These are phyloP conservation scores for Corydoras maculifer DNA, from an alignment of 2,113 vertebrate genomes.

Conservation along the genomic window DNA sequence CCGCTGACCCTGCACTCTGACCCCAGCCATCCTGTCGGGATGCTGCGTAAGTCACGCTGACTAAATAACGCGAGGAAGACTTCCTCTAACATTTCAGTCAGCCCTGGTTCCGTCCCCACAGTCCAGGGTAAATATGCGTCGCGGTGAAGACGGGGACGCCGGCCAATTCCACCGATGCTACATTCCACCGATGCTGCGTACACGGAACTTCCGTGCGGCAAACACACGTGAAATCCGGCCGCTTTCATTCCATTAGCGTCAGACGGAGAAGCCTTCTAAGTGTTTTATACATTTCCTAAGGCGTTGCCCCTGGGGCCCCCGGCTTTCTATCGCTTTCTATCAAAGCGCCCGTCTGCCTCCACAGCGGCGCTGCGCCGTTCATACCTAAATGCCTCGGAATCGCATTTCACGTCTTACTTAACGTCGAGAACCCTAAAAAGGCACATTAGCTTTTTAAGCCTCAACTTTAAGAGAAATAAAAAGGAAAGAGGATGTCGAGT, in stretches of 20 bases:
- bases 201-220: constrained; percentile 45
- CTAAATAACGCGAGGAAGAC: neutral
- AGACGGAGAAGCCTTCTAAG: constrained; percentile 52
- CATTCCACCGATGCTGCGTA: constrained; percentile 39
- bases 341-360: constrained; percentile 48
- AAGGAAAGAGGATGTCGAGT: constrained; percentile 47
- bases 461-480: constrained; percentile 58
- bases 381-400: constrained; percentile 64
- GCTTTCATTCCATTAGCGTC: constrained; percentile 66
- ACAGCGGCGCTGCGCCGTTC: constrained; percentile 53
- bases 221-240: constrained; percentile 57
- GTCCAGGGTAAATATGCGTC: neutral
- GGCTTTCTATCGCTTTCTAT: constrained; percentile 54
- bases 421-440: constrained; percentile 61
- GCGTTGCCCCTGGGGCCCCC: constrained; percentile 59
- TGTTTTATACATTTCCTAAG: constrained; percentile 67
- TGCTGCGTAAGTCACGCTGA: no score
- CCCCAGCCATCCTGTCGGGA: no score
- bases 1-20: no score
- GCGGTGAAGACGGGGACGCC: no score
- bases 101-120: neutral
- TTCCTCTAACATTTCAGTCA: neutral
- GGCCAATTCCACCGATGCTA: neutral
- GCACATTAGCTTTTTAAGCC: constrained; percentile 52
- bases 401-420: constrained; percentile 68